Base-by-base conservation (phyloP, 2,888 invertebrate species). In the Oscheius onirici region DNA sequence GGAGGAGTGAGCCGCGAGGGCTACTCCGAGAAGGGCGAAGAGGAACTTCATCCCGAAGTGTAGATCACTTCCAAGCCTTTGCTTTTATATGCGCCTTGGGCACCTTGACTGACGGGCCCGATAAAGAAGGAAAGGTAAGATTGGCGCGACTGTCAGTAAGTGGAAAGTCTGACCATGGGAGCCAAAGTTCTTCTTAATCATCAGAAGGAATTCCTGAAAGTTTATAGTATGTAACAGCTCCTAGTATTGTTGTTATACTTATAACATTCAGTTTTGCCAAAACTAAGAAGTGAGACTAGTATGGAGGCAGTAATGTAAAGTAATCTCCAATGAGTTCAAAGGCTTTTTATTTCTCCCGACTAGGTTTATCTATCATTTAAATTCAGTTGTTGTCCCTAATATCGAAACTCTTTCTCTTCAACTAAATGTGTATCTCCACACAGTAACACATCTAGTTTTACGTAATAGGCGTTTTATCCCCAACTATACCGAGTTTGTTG, bases 21-120 rank as follows among this genome's bases (percentile, higher is more conserved):
- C 68, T 44, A 68, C 57, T 57, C 68, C 68, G 41, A 68, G 20
- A 41, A 68, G 58, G 57, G 68, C 68, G 68, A 68, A 58, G 58
- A 68, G 20, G 68, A 68, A 57, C 68, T 68, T 68, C 68, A 68
- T 68, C 34, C 57, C 68, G 66, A 63, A 63, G 66, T 66, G 66
- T 13, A 17, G 41, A 66, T 8, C 26, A 11, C 3, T 11, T 24
- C 43, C 60, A 20, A 6, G 26, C 2, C 2, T 0, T 2, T 22
- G 17, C 28, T 28, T 60, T 24, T 60, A 43, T 34, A 60, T 13
- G 41, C 17, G n/a, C 10, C 24, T 13, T 11, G 3, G 46, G 5
- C 46, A 20, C 17, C 11, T 28, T 63, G 63, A 63, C 13, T 63
- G 63, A 63, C 63, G 46, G n/a, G 1, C 17, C 24, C 22, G 46